Percentiles rank a stretch among this genome's conserved stretches.
These are phyloP conservation scores for Ceratosolen fusciceps DNA, from an alignment of 1,140 invertebrate species.

Conservation along the genomic window DNA sequence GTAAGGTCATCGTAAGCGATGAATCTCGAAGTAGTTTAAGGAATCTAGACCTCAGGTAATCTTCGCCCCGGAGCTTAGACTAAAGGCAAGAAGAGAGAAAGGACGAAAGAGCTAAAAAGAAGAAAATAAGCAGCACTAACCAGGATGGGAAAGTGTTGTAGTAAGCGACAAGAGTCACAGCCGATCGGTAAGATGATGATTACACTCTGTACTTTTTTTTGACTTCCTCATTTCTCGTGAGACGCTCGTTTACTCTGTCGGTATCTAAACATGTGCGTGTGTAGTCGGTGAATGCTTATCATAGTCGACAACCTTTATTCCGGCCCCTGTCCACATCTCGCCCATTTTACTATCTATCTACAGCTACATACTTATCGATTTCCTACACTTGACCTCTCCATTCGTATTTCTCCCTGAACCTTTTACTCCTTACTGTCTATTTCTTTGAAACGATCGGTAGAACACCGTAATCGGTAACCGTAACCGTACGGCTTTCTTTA, in stretches of 20 bases:
- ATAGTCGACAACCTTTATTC: not conserved
- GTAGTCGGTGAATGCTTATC: not conserved
- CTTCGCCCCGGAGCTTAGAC: not conserved
- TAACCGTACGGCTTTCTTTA: not conserved
- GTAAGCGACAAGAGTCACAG: slow-evolving; percentile 81
- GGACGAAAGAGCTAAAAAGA: no score
- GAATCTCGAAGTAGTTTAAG: not conserved
- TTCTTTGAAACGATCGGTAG: not conserved
- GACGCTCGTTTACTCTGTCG: not conserved
- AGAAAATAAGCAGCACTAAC: not conserved
- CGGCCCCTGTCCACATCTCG: no score
- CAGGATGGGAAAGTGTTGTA: slow-evolving; percentile 80
- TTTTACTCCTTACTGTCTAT: not conserved
- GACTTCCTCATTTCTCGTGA: not conserved
- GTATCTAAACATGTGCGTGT: not conserved
- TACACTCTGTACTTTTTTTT: not conserved
- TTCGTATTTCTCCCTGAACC: not conserved
- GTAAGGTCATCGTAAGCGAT: not conserved
- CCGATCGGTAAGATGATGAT: slow-evolving; percentile 65
- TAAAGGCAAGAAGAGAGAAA: no score
- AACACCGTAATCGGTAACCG: slow-evolving; percentile 8
- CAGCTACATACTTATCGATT: not conserved
- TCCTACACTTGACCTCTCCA: not conserved
- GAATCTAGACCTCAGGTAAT: not conserved
- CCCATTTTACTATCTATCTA: no score